Evolutionary conservation across 2,113 vertebrate genomes (phyloP).

Genomic region (Carassius carassius): DNA sequence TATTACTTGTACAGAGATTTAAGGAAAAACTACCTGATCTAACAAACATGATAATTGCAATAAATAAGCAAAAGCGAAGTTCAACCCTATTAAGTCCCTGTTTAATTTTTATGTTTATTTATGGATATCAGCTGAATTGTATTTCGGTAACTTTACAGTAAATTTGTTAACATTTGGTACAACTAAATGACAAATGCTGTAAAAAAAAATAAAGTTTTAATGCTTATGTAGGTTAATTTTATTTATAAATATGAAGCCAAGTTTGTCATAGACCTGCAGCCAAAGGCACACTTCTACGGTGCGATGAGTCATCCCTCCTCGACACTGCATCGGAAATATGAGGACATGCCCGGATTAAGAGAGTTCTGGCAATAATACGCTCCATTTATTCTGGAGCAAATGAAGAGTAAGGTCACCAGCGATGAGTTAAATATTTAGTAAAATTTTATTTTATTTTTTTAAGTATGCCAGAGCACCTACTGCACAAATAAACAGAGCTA

Average conservation of each 20-base stretch:
- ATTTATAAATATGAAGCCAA: background rate
- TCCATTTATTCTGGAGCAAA: conserved; percentile 31
- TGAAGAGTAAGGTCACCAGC: conserved; percentile 38
- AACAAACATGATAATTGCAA: conserved; percentile 3
- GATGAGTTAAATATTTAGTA: background rate
- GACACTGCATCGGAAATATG: conserved; percentile 23
- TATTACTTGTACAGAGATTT: conserved; percentile 47
- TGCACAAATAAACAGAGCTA: background rate
- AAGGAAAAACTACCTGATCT: conserved; percentile 9
- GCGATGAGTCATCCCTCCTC: conserved; percentile 43
- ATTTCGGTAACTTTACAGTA: background rate
- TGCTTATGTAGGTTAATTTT: too few species aligned
- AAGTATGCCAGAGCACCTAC: conserved; percentile 10
- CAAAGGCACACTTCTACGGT: background rate
- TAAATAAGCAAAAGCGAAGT: background rate
- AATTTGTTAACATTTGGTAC: background rate
- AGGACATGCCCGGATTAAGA: conserved; percentile 22
- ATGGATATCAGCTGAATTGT: background rate
- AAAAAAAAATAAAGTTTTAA: too few species aligned
- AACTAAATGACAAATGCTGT: background rate
- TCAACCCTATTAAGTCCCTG: background rate
- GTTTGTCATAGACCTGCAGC: background rate
- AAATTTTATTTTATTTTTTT: too few species aligned
- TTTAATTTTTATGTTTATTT: background rate
- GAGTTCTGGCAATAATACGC: conserved; percentile 20